A percentile compares a stretch with the other conserved stretches of the same genome.
phyloP scores from a whole-genome alignment of 2,113 vertebrate genomes.

The Micronycteris hirsuta region DNA sequence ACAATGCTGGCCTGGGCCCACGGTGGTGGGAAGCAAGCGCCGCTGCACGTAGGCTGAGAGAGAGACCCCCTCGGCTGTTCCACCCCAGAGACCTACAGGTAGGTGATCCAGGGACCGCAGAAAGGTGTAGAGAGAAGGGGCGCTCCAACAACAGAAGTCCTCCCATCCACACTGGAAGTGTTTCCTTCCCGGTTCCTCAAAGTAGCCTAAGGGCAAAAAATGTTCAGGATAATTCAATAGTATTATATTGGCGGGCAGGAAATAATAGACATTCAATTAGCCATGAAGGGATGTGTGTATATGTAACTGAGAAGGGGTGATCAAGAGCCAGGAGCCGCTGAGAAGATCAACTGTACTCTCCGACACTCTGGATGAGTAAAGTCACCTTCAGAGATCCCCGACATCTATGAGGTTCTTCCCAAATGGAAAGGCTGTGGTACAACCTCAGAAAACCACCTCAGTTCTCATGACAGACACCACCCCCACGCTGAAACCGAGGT shows the following conservation, averaged over 20 bases:
- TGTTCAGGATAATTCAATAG: not conserved
- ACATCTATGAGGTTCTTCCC: not conserved
- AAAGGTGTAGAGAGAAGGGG: fast-evolving
- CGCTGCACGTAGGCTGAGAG: fast-evolving
- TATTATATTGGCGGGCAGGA: not conserved
- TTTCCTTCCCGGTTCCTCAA: not conserved
- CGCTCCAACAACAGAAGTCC: fast-evolving
- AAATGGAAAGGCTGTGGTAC: not conserved
- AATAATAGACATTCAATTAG: conserved; percentile 6
- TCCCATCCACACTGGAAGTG: fast-evolving
- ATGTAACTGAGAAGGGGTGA: not conserved
- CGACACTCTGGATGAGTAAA: not conserved
- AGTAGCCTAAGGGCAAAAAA: not conserved
- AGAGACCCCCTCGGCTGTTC: too few species aligned
- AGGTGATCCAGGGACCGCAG: not conserved
- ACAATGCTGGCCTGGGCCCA: not conserved
- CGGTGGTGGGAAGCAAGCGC: not conserved
- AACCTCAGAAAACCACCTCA: conserved; percentile 3
- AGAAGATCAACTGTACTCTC: not conserved
- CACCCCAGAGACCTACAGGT: too few species aligned
- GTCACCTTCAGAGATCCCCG: not conserved
- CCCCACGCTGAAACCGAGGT: not conserved
- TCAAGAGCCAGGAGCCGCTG: not conserved
- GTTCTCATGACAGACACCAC: not conserved
- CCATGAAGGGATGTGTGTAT: not conserved